These are phyloP conservation scores for Centroberyx gerrardi DNA, from an alignment of 2,797 vertebrate species.

Conservation along the genomic window DNA sequence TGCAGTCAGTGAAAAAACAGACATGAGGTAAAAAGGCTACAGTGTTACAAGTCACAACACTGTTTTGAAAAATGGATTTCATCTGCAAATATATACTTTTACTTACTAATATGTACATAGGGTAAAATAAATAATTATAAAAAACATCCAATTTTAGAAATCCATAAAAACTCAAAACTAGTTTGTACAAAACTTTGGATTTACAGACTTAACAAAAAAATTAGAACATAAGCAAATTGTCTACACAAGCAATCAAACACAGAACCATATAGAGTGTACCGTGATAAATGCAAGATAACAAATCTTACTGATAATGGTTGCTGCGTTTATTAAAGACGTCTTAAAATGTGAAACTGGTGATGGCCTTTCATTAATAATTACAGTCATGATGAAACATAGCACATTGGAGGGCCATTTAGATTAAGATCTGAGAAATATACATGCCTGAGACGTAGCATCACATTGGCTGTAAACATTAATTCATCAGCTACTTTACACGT, in stretches of 20 bases:
- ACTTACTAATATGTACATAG: constrained; percentile 94
- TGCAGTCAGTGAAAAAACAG: constrained; percentile 89
- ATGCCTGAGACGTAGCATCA: constrained; percentile 67
- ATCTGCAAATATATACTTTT: constrained; percentile 94
- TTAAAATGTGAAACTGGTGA: constrained; percentile 53
- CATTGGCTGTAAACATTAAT: constrained; percentile 68
- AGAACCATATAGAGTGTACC: constrained; percentile 55
- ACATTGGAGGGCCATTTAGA: constrained; percentile 32
- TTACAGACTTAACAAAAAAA: constrained; percentile 81
- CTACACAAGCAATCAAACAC: constrained; percentile 69
- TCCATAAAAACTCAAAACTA: constrained; percentile 85
- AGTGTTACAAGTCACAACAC: constrained; percentile 89
- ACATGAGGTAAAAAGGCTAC: constrained; percentile 90
- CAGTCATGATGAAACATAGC: constrained; percentile 43
- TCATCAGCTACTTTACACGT: constrained; percentile 40
- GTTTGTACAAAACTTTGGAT: constrained; percentile 95
- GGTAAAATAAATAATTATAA: constrained; percentile 96
- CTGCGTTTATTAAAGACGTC: constrained; percentile 65
- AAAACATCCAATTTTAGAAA: constrained; percentile 89
- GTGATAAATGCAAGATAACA: constrained; percentile 54
- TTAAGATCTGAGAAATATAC: constrained; percentile 36
- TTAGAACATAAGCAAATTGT: constrained; percentile 74
- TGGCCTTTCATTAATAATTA: constrained; percentile 56
- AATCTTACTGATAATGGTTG: constrained; percentile 51
- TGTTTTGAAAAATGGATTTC: constrained; percentile 84